Conservation (phyloP, 2,113 vertebrate species). For the Panurus biarmicus region DNA sequence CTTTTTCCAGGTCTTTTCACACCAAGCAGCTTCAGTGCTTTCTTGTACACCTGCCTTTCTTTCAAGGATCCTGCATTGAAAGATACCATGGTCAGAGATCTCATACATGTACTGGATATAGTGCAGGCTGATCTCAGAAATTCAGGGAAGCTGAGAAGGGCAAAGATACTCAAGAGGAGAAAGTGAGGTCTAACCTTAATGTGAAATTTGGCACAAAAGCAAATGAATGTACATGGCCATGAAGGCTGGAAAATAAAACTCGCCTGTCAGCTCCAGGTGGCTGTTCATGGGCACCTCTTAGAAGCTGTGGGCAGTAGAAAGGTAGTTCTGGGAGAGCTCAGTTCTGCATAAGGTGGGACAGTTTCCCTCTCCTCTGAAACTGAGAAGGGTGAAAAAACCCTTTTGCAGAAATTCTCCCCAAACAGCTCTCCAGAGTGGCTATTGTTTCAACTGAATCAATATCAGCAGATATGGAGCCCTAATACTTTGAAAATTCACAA, state of each 20-base stretch:
- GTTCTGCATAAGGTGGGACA: background rate
- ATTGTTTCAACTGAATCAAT: background rate
- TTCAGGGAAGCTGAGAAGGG: background rate
- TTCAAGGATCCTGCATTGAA: slow-evolving; percentile 35
- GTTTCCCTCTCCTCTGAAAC: background rate
- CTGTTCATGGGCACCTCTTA: background rate
- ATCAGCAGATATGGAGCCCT: background rate
- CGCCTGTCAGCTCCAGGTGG: background rate
- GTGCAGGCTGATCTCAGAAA: background rate
- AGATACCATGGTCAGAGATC: background rate
- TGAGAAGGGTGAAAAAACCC: background rate
- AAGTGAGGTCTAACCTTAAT: background rate
- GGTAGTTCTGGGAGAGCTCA: background rate
- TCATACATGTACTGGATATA: fast-evolving
- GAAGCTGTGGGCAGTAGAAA: background rate
- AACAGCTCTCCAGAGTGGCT: background rate
- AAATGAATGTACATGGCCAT: background rate
- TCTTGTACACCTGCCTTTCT: slow-evolving; percentile 46
- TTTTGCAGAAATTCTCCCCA: background rate
- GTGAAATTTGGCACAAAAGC: background rate
- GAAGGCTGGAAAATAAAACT: background rate
- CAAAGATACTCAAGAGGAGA: background rate
- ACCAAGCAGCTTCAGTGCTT: slow-evolving; percentile 47
- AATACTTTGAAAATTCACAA: background rate
- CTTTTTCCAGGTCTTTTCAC: background rate